Percentiles rank a stretch among this genome's conserved stretches.
phyloP scores from a whole-genome alignment of 2,888 invertebrate genomes.

The Nymphalis polychloros region DNA sequence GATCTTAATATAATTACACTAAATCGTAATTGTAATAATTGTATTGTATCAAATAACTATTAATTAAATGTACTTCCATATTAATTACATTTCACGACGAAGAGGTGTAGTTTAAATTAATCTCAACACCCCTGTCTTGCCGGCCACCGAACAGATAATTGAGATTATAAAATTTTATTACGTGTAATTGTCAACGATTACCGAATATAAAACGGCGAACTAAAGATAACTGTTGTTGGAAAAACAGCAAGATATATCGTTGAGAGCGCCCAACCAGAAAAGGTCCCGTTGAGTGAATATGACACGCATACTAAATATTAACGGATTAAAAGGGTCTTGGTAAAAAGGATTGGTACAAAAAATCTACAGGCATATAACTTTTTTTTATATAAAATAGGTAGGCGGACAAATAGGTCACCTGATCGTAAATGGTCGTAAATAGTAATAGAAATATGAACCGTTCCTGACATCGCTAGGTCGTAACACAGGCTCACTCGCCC shows the following conservation, averaged over 20 bases:
- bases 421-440: too few relatives aligned
- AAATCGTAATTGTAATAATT: background rate
- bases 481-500: too few relatives aligned
- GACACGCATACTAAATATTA: too few relatives aligned
- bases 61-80: background rate
- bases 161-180: constrained; percentile 34
- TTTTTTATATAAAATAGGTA: too few relatives aligned
- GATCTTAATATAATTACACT: background rate
- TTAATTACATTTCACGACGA: background rate
- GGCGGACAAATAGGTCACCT: too few relatives aligned
- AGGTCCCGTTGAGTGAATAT: background rate
- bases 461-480: too few relatives aligned
- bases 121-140: constrained; percentile 12
- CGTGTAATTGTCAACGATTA: constrained; percentile 34
- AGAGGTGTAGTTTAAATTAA: background rate
- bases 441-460: too few relatives aligned
- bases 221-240: constrained; percentile 17
- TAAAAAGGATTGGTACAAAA: background rate
- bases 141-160: constrained; percentile 22
- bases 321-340: too few relatives aligned
- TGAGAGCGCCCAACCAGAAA: background rate
- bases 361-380: too few relatives aligned
- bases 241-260: constrained; percentile 13
- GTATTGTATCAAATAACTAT: too few relatives aligned
- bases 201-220: constrained; percentile 6